Evolutionary conservation across 1,140 invertebrate species (phyloP).

Genomic region (Colletes gigas): DNA sequence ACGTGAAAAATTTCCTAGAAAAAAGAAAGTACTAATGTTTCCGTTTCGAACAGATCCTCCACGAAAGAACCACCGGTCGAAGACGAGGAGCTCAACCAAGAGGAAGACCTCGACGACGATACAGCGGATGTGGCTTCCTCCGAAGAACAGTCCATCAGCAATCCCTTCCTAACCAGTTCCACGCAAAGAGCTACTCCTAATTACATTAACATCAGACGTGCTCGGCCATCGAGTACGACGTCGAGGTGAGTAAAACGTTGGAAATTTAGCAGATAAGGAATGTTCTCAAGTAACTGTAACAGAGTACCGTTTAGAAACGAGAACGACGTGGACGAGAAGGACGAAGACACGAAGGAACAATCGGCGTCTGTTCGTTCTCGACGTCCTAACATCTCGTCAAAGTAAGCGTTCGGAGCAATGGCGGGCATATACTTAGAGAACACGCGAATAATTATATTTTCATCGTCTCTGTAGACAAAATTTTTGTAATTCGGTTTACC

Average conservation of each 20-base stretch:
- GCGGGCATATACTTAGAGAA: too few species aligned
- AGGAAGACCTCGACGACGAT: conserved; percentile 75
- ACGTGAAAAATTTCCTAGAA: background rate
- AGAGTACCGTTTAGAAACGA: conserved; percentile 61
- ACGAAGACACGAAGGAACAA: conserved; percentile 59
- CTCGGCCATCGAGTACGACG: conserved; percentile 81
- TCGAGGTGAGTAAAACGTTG: conserved; percentile 47
- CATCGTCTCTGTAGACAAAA: too few species aligned
- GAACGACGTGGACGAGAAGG: conserved; percentile 69
- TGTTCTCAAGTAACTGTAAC: background rate
- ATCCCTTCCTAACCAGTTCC: conserved; percentile 69
- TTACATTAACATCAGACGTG: conserved; percentile 86
- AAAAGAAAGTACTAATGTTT: background rate
- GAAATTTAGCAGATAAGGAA: background rate
- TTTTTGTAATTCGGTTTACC: too few species aligned
- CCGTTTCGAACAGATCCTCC: conserved; percentile 36
- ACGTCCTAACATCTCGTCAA: conserved; percentile 42
- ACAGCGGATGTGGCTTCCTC: conserved; percentile 69
- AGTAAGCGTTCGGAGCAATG: conserved; percentile 24
- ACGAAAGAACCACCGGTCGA: conserved; percentile 54
- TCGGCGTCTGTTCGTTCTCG: conserved; percentile 48
- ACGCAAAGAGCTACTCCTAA: conserved; percentile 80
- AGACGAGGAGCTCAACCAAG: conserved; percentile 57
- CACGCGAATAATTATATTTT: too few species aligned
- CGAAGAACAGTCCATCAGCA: conserved; percentile 69